phyloP scores from a whole-genome alignment of 2,888 invertebrate species.

The Copidosoma aretas region DNA sequence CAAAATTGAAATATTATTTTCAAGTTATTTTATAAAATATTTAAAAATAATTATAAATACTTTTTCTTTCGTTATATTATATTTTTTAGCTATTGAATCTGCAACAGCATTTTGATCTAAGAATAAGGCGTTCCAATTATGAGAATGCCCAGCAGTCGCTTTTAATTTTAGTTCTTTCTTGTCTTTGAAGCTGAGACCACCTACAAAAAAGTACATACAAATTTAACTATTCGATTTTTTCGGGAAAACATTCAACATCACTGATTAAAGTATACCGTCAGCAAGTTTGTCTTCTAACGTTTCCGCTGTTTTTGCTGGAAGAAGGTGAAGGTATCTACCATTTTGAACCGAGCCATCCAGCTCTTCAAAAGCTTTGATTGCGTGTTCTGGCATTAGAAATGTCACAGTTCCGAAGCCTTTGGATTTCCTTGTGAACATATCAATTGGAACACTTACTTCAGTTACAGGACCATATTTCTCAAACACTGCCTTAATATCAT shows the following conservation, averaged over 20 bases:
- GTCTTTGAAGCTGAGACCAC: constrained; percentile 78
- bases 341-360: constrained; percentile 91
- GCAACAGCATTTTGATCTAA: constrained; percentile 92
- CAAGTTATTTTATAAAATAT: neutral
- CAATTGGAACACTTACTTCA: constrained; percentile 89
- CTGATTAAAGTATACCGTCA: constrained; percentile 45
- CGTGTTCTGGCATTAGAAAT: constrained; percentile 94
- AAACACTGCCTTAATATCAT: constrained; percentile 83
- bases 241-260: too few species aligned
- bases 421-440: constrained; percentile 77
- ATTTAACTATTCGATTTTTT: neutral
- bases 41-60: constrained; percentile 58
- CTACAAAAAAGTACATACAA: constrained; percentile 58
- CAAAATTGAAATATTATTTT: constrained; percentile 3
- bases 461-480: constrained; percentile 84
- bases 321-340: constrained; percentile 90
- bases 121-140: constrained; percentile 97
- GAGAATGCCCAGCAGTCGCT: constrained; percentile 75
- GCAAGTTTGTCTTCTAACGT: constrained; percentile 55
- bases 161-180: constrained; percentile 82
- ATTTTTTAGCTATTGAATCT: constrained; percentile 84
- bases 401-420: constrained; percentile 95
- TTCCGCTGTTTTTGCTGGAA: constrained; percentile 81
- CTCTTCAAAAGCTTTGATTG: constrained; percentile 83
- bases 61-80: constrained; percentile 83